phyloP scores from a whole-genome alignment of 2,888 invertebrate genomes.

The Dione juno region DNA sequence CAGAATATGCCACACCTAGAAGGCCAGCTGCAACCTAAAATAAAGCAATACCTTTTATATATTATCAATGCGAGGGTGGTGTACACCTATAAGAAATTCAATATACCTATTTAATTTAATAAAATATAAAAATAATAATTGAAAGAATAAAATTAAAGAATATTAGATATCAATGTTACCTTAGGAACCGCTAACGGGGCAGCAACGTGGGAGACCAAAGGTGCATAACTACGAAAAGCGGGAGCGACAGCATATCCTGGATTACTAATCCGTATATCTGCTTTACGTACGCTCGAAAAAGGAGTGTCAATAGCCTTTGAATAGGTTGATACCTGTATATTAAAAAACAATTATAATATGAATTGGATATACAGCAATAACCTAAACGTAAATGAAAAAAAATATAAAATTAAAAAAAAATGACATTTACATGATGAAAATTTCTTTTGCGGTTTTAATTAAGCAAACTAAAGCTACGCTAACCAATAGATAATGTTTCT shows the following conservation, averaged over 20 bases:
- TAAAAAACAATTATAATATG: constrained; percentile 16
- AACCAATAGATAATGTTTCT: not conserved
- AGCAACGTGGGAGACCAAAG: constrained; percentile 65
- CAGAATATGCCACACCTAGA: constrained; percentile 84
- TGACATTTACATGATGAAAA: too few species aligned
- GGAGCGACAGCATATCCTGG: constrained; percentile 78
- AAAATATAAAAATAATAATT: too few species aligned
- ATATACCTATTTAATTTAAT: too few species aligned
- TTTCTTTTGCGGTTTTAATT: too few species aligned
- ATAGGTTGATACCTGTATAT: constrained; percentile 84
- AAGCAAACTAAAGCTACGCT: too few species aligned
- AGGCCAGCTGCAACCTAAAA: constrained; percentile 80
- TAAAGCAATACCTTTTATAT: not conserved
- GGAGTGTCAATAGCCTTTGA: constrained; percentile 88
- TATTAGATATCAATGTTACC: constrained; percentile 50
- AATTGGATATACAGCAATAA: too few species aligned
- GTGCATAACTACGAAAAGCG: constrained; percentile 60
- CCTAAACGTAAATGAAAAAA: too few species aligned
- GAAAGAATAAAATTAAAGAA: too few species aligned
- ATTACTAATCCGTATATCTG: constrained; percentile 88
- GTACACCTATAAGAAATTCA: too few species aligned
- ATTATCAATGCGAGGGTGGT: too few species aligned
- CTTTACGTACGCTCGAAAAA: constrained; percentile 87
- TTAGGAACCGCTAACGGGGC: constrained; percentile 63
- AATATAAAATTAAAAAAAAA: too few species aligned